Evolutionary conservation across 2,113 vertebrate genomes (phyloP).

Genomic region (Myrmecophaga tridactyla): DNA sequence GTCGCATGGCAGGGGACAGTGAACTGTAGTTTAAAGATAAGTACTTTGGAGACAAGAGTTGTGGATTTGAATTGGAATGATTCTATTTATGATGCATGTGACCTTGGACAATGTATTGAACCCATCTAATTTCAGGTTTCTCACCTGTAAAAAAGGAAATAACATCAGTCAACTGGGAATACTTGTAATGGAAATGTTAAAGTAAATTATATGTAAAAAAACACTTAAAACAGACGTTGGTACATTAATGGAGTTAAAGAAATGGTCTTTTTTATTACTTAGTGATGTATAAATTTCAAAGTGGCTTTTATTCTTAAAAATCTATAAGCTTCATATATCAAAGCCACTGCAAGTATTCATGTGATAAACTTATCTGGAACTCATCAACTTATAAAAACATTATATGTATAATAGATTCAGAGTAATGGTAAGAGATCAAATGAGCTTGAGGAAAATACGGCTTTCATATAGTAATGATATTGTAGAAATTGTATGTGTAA

Average conservation of each 20-base stretch:
- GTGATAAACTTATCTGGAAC: background rate
- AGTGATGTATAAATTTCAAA: background rate
- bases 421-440: conserved; percentile 2
- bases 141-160: background rate
- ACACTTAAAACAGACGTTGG: background rate
- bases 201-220: background rate
- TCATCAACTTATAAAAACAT: background rate
- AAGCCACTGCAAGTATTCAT: background rate
- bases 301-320: background rate
- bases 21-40: background rate
- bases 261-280: background rate
- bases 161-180: background rate
- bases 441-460: background rate
- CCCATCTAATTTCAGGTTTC: background rate
- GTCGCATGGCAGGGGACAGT: background rate
- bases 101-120: background rate
- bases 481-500: background rate
- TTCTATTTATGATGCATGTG: background rate
- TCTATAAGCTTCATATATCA: background rate
- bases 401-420: background rate
- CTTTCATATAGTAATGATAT: background rate
- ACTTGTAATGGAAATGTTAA: background rate
- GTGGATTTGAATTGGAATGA: background rate
- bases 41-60: background rate
- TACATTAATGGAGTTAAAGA: background rate